Conservation (phyloP, 2,113 vertebrate genomes). For the Malurus alboscapulatus region DNA sequence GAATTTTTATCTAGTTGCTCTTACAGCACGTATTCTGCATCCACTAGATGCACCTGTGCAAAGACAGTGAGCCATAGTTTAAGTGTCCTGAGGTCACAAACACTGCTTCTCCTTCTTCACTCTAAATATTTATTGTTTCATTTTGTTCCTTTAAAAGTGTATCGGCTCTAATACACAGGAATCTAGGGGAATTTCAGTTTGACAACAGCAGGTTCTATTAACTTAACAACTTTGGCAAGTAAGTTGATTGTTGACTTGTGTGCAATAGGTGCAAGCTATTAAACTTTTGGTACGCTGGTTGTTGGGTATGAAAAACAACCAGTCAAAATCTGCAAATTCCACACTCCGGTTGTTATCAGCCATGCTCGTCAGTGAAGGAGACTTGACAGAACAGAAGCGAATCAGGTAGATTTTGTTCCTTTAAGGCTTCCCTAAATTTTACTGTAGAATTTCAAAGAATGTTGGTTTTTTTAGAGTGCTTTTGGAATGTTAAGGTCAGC, state of each 20-base stretch:
- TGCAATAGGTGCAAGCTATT: slow-evolving; percentile 93
- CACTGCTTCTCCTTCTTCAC: background rate
- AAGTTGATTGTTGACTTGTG: slow-evolving; percentile 28
- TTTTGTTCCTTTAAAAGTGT: background rate
- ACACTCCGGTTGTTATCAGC: slow-evolving; percentile 94
- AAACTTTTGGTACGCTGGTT: slow-evolving; percentile 97
- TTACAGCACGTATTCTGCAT: background rate
- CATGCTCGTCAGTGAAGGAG: slow-evolving; percentile 97
- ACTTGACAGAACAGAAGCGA: slow-evolving; percentile 96
- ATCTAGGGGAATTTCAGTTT: background rate
- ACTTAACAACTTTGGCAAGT: background rate
- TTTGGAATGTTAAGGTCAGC: background rate
- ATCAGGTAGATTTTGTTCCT: slow-evolving; percentile 84
- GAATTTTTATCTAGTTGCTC: background rate
- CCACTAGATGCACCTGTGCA: background rate
- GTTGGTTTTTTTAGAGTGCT: background rate
- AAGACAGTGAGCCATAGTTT: background rate
- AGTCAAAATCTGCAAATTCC: slow-evolving; percentile 97
- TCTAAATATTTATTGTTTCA: background rate
- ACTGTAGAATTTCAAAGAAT: background rate
- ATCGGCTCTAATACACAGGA: background rate
- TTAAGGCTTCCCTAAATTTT: background rate
- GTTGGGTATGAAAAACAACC: slow-evolving; percentile 98
- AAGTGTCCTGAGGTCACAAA: background rate
- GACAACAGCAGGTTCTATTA: background rate